A percentile compares a stretch with the other conserved stretches of the same genome.
Evolutionary conservation across 2,113 vertebrate genomes (phyloP).

Genomic region (Arizona elegans): DNA sequence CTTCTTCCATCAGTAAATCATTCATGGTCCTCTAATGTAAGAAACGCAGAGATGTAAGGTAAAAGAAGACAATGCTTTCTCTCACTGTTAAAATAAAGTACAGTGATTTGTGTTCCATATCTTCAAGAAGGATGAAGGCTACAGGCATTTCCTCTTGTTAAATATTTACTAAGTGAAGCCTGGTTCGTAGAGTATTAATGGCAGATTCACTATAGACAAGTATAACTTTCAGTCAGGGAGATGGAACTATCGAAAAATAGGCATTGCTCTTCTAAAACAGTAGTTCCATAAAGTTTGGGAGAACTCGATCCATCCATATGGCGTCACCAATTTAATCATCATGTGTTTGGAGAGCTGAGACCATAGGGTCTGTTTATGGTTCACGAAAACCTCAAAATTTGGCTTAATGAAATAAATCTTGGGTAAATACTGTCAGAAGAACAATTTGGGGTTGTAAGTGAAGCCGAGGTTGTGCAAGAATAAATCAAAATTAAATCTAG

Average conservation of each 20-base stretch:
- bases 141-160: constrained; percentile 31
- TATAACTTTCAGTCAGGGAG: constrained; percentile 7
- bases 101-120: not conserved
- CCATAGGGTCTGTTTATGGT: not conserved
- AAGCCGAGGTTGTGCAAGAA: too few relatives aligned
- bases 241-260: constrained; percentile 42
- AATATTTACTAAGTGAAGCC: constrained; percentile 57
- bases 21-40: constrained; percentile 52
- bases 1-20: constrained; percentile 27
- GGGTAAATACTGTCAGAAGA: not conserved
- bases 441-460: too few relatives aligned
- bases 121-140: accelerated
- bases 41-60: not conserved
- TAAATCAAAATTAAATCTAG: too few relatives aligned
- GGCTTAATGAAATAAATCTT: not conserved
- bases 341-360: not conserved
- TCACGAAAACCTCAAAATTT: not conserved
- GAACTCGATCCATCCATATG: not conserved
- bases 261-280: constrained; percentile 28
- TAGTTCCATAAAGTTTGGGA: not conserved
- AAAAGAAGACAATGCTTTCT: constrained; percentile 21
- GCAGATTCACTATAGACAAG: constrained; percentile 32
- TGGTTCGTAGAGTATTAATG: constrained; percentile 39
- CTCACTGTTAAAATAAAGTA: constrained; percentile 46
- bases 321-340: not conserved